Evolutionary conservation across 2,888 invertebrate genomes (phyloP), one percentile per base, ranked within the genome.

Genomic region (Xylota sylvarum): DNA sequence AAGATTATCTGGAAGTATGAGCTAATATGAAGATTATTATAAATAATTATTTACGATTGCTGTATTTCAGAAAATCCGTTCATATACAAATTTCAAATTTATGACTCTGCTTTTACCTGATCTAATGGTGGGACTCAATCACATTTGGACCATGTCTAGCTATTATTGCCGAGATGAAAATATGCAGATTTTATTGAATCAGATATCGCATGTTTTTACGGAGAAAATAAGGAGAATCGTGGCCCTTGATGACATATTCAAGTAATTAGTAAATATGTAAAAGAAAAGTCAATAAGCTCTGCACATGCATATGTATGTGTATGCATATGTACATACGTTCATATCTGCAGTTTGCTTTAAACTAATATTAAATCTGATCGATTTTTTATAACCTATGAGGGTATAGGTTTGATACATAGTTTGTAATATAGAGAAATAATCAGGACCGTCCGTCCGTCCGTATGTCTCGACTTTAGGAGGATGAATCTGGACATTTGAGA

Each of bases 131-230:
- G 97, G 97, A 1, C 92, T 98, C 46, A 95, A 96, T 89, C 96
- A 98, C 94, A 96, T 98, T 90, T 98, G 98, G 98, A 96, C 98
- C 64, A 94, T 98, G 70, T 98, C 98, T 0, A 93, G 95, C 65
- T 97, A 97, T 89, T 98, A 97, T 91, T 95, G 96, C 83, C 95
- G 94, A 0, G 98, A 98, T 90, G 96, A 97, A 84, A 94, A 96
- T 78, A 98, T 98, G 97, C 95, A 97, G 30, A 95, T 96, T 0
- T 93, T 98, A 2, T 94, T 98, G 90, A 95, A 96, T 81, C 94
- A 97, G 89, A 96, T 98, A 89, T 97, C 97, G 0, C 96, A 96
- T 95, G 96, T 97, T 6, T 93, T 98, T 5, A 95, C 96, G 62
- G 94, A 96, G 83, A 96, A 97, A 91, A 95, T 97, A 4, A 95